Evolutionary conservation across 1,140 invertebrate genomes (phyloP).

Genomic region (Hyphantria cunea): DNA sequence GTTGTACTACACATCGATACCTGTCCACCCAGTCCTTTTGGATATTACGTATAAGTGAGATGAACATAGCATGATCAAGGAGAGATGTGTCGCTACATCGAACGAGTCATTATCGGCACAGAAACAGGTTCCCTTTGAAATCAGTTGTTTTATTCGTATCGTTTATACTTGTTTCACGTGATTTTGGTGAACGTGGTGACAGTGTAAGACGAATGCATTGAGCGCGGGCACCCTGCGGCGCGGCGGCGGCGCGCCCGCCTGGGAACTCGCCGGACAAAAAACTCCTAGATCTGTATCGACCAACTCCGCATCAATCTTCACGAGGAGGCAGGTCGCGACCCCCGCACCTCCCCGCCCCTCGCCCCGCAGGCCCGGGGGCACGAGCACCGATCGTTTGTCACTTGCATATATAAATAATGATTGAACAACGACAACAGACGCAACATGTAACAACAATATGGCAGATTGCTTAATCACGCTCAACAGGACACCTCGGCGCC

Average conservation of each 20-base stretch:
- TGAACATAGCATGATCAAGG: background rate
- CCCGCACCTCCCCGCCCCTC: conserved; percentile 10
- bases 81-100: background rate
- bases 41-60: background rate
- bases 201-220: conserved; percentile 46
- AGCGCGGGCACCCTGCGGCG: conserved; percentile 44
- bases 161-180: background rate
- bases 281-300: conserved; percentile 54
- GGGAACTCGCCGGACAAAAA: conserved; percentile 42
- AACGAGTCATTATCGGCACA: background rate
- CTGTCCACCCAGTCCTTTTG: background rate
- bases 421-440: conserved; percentile 31
- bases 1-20: no score
- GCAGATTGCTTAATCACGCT: conserved; percentile 21
- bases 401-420: conserved; percentile 56
- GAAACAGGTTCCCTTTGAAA: background rate
- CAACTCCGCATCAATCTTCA: conserved; percentile 57
- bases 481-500: background rate
- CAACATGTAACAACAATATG: conserved; percentile 4
- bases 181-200: conserved; percentile 44
- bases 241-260: conserved; percentile 31
- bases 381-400: conserved; percentile 56
- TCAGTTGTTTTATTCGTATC: background rate
- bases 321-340: background rate
- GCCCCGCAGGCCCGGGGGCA: conserved; percentile 15